phyloP scores from a whole-genome alignment of 2,113 vertebrate species.

The Lamprologus ornatipinnis region DNA sequence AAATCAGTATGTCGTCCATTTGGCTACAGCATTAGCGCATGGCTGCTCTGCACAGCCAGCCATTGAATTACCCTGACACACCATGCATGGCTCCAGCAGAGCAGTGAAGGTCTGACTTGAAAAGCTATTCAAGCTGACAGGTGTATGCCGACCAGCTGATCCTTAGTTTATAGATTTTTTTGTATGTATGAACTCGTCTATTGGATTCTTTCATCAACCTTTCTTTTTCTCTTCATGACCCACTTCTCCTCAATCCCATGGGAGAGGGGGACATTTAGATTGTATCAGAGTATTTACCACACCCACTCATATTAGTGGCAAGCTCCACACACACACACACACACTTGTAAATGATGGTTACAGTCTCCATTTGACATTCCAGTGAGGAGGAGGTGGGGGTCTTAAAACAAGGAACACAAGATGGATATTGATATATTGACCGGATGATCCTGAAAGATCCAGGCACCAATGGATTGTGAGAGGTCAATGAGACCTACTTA shows the following conservation, averaged over 20 bases:
- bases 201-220: slow-evolving; percentile 45
- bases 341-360: slow-evolving; percentile 54
- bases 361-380: slow-evolving; percentile 59
- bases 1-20: slow-evolving; percentile 44
- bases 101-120: slow-evolving; percentile 29
- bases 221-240: slow-evolving; percentile 13
- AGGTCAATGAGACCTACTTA: slow-evolving; percentile 65
- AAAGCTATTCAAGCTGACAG: slow-evolving; percentile 48
- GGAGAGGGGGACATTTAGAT: slow-evolving; percentile 15
- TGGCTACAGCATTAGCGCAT: slow-evolving; percentile 27
- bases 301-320: neutral
- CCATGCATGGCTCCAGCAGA: slow-evolving; percentile 37
- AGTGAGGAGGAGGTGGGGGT: slow-evolving; percentile 7
- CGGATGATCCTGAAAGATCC: slow-evolving; percentile 55
- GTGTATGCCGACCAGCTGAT: slow-evolving; percentile 50
- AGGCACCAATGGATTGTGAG: slow-evolving; percentile 51
- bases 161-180: slow-evolving; percentile 67
- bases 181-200: slow-evolving; percentile 49
- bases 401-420: slow-evolving; percentile 51
- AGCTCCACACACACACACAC: neutral
- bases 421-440: slow-evolving; percentile 66
- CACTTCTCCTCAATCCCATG: slow-evolving; percentile 34
- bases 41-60: slow-evolving; percentile 29
- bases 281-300: neutral
- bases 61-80: slow-evolving; percentile 39